phyloP scores from a whole-genome alignment of 1,140 invertebrate species.

The Leptinotarsa texana region DNA sequence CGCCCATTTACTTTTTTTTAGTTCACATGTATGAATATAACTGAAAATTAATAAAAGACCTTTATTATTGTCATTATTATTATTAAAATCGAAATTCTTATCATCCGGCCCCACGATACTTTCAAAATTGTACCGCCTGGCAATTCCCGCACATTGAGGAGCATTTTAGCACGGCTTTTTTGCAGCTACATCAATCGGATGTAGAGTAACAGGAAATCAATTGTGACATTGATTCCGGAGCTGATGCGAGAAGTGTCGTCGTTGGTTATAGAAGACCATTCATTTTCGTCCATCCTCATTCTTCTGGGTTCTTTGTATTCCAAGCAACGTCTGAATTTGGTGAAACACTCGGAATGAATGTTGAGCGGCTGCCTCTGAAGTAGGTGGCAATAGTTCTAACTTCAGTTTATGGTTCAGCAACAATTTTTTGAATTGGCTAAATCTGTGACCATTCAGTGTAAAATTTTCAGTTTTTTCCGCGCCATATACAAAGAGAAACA shows the following conservation, averaged over 20 bases:
- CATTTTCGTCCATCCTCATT: background rate
- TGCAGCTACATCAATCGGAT: background rate
- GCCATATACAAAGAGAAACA: background rate
- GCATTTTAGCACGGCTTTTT: background rate
- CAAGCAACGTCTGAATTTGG: background rate
- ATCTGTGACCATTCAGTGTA: background rate
- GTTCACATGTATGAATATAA: no score
- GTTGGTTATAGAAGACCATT: background rate
- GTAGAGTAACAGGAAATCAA: background rate
- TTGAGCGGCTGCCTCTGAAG: background rate
- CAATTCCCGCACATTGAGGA: background rate
- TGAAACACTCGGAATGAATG: background rate
- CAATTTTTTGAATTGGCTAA: no score
- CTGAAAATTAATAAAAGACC: no score
- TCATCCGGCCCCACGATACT: background rate
- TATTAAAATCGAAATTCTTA: no score
- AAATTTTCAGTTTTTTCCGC: background rate
- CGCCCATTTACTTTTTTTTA: no score
- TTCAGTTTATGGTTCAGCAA: background rate
- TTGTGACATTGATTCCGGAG: background rate
- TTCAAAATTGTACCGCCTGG: background rate
- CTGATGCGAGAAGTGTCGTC: background rate
- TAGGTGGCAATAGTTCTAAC: background rate
- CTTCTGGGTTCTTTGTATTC: background rate
- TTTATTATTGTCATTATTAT: no score